Evolutionary conservation across 2,113 vertebrate genomes (phyloP).

Genomic region (Trichechus manatus): DNA sequence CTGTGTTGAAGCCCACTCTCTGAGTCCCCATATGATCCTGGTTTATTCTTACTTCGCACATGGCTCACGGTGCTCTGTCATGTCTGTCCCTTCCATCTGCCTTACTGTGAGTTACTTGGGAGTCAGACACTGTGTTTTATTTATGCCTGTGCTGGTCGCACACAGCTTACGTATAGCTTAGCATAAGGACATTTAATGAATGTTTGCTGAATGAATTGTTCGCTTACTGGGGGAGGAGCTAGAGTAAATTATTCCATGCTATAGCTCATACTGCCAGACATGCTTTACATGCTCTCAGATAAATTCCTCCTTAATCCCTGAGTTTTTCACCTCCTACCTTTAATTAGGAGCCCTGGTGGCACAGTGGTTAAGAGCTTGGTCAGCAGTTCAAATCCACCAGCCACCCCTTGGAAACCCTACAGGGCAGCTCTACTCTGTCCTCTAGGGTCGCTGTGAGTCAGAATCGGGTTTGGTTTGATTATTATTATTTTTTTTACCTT

Average conservation of each 20-base stretch:
- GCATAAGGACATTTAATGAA: not conserved
- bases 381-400: too few species aligned
- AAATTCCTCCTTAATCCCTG: not conserved
- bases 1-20: not conserved
- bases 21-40: not conserved
- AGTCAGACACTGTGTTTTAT: not conserved
- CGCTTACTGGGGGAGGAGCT: not conserved
- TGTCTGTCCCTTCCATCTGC: too few species aligned
- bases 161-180: too few species aligned
- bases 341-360: too few species aligned
- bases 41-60: accelerated
- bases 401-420: too few species aligned
- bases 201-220: not conserved
- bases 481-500: too few species aligned
- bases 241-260: accelerated
- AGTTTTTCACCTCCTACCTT: not conserved
- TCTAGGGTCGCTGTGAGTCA: too few species aligned
- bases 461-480: too few species aligned
- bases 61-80: too few species aligned
- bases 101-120: accelerated
- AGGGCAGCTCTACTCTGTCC: too few species aligned
- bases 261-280: not conserved
- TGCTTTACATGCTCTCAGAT: not conserved
- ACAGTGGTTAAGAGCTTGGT: too few species aligned
- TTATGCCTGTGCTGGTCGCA: not conserved